Evolutionary conservation across 2,797 vertebrate species (phyloP).

Genomic region (Falco cherrug): DNA sequence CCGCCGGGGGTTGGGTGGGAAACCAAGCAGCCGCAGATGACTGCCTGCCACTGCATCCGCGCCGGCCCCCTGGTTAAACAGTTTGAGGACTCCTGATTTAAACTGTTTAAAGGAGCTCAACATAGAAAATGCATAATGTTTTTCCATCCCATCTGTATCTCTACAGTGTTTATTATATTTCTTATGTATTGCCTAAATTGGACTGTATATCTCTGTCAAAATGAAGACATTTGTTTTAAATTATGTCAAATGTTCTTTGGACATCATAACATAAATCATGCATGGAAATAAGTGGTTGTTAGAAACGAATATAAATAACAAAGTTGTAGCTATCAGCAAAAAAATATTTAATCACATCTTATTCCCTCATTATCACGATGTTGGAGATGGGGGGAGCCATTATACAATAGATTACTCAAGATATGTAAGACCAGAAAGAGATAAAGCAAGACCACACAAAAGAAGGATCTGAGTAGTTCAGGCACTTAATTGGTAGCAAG

Average conservation of each 20-base stretch:
- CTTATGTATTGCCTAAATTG: neutral
- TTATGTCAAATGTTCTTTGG: neutral
- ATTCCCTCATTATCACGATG: neutral
- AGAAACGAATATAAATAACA: neutral
- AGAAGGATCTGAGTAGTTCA: neutral
- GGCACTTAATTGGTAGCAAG: neutral
- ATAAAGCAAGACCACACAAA: neutral
- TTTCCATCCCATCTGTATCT: neutral
- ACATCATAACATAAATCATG: neutral
- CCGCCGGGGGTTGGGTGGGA: no score
- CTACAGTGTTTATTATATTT: neutral
- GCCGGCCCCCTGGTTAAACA: no score
- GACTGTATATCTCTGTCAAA: neutral
- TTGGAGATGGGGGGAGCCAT: accelerated
- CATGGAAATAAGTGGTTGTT: neutral
- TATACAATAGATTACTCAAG: neutral
- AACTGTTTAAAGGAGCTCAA: neutral
- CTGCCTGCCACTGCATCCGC: no score
- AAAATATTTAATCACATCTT: neutral
- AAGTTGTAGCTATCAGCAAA: neutral
- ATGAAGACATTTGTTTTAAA: neutral
- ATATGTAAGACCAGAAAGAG: neutral
- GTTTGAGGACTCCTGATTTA: neutral
- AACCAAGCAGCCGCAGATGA: no score
- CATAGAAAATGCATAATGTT: neutral